phyloP scores from a whole-genome alignment of 2,888 invertebrate genomes.

The Tipula confusa region DNA sequence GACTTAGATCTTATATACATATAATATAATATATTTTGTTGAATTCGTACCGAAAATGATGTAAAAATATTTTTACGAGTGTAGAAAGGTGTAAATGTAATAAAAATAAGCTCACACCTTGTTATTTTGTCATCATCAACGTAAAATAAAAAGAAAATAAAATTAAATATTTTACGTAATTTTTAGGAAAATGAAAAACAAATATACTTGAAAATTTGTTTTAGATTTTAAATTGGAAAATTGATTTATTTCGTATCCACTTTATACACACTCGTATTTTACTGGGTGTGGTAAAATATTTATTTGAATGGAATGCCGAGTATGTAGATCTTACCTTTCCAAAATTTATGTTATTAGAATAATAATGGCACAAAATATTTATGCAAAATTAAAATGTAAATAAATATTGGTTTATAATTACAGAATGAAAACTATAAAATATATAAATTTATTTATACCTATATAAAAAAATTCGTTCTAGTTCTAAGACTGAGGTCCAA shows the following conservation, averaged over 20 bases:
- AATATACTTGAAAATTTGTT: slow-evolving; percentile 4
- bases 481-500: no score
- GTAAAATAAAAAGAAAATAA: neutral
- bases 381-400: neutral
- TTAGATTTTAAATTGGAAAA: neutral
- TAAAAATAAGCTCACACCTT: slow-evolving; percentile 1
- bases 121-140: neutral
- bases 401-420: neutral
- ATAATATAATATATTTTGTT: neutral
- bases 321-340: neutral
- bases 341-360: neutral
- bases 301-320: neutral
- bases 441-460: neutral
- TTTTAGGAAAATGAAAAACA: slow-evolving; percentile 16
- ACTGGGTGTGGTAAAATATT: neutral
- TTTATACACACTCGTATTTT: neutral
- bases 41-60: neutral
- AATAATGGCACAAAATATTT: neutral
- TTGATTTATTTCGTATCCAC: neutral
- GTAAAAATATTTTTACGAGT: neutral
- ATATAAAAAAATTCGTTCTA: no score
- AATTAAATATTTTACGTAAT: slow-evolving; percentile 25
- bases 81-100: neutral
- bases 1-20: slow-evolving; percentile 14
- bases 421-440: neutral